Evolutionary conservation across 30 jellyfish, hydroid and myxozoan species (phyloP).

Genomic region (Turritopsis dohrnii): DNA sequence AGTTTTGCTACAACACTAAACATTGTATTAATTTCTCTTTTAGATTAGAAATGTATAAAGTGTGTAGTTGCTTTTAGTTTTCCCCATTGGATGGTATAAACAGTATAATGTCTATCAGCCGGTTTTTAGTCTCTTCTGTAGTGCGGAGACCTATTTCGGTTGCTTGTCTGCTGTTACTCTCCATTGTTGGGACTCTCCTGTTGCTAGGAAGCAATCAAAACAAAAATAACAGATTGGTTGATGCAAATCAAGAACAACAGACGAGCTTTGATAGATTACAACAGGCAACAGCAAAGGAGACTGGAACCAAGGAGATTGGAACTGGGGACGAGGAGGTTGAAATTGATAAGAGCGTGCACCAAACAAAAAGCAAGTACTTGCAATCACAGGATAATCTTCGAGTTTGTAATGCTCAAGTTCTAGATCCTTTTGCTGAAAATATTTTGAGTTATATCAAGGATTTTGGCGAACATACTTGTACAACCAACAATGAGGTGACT

Average conservation of each 20-base stretch:
- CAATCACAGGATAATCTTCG: background rate
- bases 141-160: background rate
- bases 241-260: background rate
- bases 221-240: background rate
- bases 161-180: background rate
- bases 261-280: background rate
- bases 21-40: too few relatives aligned
- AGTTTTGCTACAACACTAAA: too few relatives aligned
- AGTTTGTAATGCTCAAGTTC: background rate
- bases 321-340: too few relatives aligned
- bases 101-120: background rate
- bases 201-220: background rate
- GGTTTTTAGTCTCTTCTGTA: background rate
- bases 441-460: constrained; percentile 17
- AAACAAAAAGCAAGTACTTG: too few relatives aligned
- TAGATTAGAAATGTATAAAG: background rate
- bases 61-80: background rate
- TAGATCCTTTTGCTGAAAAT: constrained; percentile 11
- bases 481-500: background rate
- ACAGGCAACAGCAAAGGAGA: background rate
- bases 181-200: background rate
- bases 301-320: background rate
- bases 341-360: too few relatives aligned
- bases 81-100: background rate
- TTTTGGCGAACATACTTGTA: constrained; percentile 14